Conservation (phyloP, 1,140 invertebrate genomes). For the Leptinotarsa defecta region DNA sequence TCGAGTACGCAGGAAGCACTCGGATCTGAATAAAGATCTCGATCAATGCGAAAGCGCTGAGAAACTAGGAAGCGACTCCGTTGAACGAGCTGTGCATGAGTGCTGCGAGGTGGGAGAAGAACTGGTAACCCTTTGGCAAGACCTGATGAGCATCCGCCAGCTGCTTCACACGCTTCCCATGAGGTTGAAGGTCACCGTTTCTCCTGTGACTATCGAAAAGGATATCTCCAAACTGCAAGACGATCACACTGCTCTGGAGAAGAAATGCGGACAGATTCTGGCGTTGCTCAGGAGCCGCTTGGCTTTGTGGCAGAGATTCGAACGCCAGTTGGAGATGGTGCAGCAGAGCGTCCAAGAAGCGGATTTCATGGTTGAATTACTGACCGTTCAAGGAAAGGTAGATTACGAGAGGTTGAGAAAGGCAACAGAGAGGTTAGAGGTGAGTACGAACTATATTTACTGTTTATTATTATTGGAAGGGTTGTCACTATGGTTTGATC, state of each 20-base stretch:
- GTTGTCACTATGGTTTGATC: no score
- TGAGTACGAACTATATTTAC: constrained; percentile 57
- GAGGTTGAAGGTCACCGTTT: constrained; percentile 71
- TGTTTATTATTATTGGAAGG: no score
- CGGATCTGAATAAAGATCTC: constrained; percentile 64
- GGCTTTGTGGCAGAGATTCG: constrained; percentile 74
- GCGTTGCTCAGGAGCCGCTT: constrained; percentile 67
- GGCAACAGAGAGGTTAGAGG: constrained; percentile 78
- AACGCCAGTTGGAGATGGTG: constrained; percentile 74
- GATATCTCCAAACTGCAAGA: constrained; percentile 77
- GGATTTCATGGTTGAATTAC: constrained; percentile 82
- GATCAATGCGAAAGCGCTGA: constrained; percentile 74
- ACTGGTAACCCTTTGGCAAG: constrained; percentile 71
- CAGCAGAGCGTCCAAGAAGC: constrained; percentile 79
- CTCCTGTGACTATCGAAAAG: constrained; percentile 72
- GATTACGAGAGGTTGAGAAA: constrained; percentile 81
- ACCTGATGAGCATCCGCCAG: constrained; percentile 73
- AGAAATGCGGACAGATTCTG: constrained; percentile 68
- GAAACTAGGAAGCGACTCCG: constrained; percentile 70
- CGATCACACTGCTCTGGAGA: constrained; percentile 70
- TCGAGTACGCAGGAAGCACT: constrained; percentile 68
- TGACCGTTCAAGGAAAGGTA: constrained; percentile 78
- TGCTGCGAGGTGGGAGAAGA: constrained; percentile 70
- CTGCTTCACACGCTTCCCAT: constrained; percentile 75
- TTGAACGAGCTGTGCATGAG: constrained; percentile 69